Evolutionary conservation across 2,888 invertebrate species (phyloP), one percentile per base, ranked within the genome.

Genomic region (Panzeria rudis): DNA sequence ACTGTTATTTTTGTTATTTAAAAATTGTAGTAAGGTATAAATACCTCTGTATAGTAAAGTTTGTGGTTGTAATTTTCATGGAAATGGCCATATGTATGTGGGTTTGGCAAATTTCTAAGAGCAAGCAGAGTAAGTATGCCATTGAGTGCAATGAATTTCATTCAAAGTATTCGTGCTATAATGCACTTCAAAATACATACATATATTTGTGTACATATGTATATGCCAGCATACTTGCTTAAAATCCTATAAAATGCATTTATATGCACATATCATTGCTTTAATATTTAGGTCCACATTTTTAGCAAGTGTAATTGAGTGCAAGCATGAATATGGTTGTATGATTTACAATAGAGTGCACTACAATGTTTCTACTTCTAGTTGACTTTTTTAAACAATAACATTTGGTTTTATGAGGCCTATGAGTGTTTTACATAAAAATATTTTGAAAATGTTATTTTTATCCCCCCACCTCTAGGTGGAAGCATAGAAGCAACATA

Each of bases 331-430:
- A 17, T 29, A 32, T 61, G n/a, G n/a, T 44, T 23, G 25, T 76
- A 54, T 76, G 64, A 76, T 59, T 68, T 59, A 56, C 69, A 69
- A 61, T 69, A 38, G 41, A 78, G 69, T 69, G 61, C 69, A 69
- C 78, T 71, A 68, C 47, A 66, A n/a, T 68, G 59, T 62, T 71
- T 62, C 69, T n/a, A 71, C 61, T 69, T 78, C 68, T 69, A 59
- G 68, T 77, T 81, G 84, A 85, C 84, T 85, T 85, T 85, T 81
- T 84, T 84, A 84, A 77, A 81, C 54, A 84, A 81, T 84, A 84
- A 80, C 84, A 80, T 84, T 84, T 71, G 66, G 52, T 72, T 77
- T 84, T 81, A 84, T 77, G 72, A 81, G 81, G 69, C 84, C 81
- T 81, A 69, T 62, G 77, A 85, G 84, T 73, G 84, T 77, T 85